These are phyloP conservation scores for Teleogryllus occipitalis DNA, from an alignment of 1,140 invertebrate genomes.

Conservation along the genomic window DNA sequence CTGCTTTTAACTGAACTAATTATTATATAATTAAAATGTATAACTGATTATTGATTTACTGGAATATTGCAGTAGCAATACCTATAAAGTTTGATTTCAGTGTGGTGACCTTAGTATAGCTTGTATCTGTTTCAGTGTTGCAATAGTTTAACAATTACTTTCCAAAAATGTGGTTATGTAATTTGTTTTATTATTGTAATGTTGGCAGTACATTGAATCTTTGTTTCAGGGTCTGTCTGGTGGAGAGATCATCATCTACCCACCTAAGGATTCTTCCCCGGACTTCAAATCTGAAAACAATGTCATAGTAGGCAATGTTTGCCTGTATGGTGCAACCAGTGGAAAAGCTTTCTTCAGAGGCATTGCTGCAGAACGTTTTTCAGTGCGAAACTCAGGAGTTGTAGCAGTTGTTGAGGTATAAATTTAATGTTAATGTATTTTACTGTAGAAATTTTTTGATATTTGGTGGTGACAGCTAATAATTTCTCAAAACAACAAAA, in stretches of 20 bases:
- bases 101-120: too few relatives aligned
- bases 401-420: constrained; percentile 71
- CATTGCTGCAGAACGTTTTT: constrained; percentile 95
- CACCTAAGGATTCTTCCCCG: constrained; percentile 73
- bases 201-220: constrained; percentile 17
- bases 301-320: constrained; percentile 97
- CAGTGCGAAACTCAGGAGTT: constrained; percentile 94
- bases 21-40: not conserved
- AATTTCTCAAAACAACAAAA: too few relatives aligned
- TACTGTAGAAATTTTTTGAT: too few relatives aligned
- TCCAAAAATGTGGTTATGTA: too few relatives aligned
- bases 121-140: not conserved
- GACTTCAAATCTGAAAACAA: constrained; percentile 80
- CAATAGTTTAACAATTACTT: not conserved
- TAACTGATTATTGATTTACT: not conserved
- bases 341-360: constrained; percentile 93
- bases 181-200: not conserved
- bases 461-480: too few relatives aligned
- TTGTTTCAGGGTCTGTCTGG: constrained; percentile 77
- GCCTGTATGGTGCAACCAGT: constrained; percentile 92
- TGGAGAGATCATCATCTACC: constrained; percentile 89
- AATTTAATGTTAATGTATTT: too few relatives aligned
- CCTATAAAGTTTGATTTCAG: too few relatives aligned
- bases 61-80: too few relatives aligned
- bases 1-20: not conserved